Evolutionary conservation across 2,797 vertebrate genomes (phyloP).

Genomic region (Poecilia gillii): DNA sequence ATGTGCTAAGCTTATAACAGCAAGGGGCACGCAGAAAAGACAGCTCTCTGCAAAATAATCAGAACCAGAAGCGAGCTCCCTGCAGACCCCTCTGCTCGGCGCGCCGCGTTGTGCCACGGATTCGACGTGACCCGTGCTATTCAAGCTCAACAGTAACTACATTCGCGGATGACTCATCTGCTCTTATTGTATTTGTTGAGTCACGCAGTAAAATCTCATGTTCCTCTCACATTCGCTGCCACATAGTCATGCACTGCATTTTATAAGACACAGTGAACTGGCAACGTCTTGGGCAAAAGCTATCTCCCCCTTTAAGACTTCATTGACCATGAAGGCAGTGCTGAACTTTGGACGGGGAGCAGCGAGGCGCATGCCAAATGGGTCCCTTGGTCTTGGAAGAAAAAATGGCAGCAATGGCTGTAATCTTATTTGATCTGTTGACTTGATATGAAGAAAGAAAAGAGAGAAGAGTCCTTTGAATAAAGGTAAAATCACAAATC

Average conservation of each 20-base stretch:
- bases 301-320: constrained; percentile 35
- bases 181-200: constrained; percentile 64
- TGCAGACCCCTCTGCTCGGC: constrained; percentile 58
- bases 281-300: constrained; percentile 24
- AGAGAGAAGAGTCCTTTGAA: constrained; percentile 5
- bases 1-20: constrained; percentile 40
- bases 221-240: constrained; percentile 40
- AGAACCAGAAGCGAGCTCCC: constrained; percentile 61
- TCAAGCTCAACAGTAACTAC: constrained; percentile 45
- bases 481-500: constrained; percentile 8
- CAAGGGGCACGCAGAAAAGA: constrained; percentile 27
- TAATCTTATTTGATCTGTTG: neutral
- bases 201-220: constrained; percentile 54
- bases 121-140: constrained; percentile 45
- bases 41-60: constrained; percentile 45
- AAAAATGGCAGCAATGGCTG: constrained; percentile 11
- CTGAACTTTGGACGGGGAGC: constrained; percentile 36
- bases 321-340: constrained; percentile 49
- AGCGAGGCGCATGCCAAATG: constrained; percentile 10
- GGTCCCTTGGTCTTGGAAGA: constrained; percentile 12
- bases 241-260: constrained; percentile 26
- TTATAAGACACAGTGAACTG: constrained; percentile 31
- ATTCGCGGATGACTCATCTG: constrained; percentile 65
- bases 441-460: constrained; percentile 14
- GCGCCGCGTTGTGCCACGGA: constrained; percentile 18